Conservation (phyloP, 2,888 invertebrate species). For the Odontomyia ornata region DNA sequence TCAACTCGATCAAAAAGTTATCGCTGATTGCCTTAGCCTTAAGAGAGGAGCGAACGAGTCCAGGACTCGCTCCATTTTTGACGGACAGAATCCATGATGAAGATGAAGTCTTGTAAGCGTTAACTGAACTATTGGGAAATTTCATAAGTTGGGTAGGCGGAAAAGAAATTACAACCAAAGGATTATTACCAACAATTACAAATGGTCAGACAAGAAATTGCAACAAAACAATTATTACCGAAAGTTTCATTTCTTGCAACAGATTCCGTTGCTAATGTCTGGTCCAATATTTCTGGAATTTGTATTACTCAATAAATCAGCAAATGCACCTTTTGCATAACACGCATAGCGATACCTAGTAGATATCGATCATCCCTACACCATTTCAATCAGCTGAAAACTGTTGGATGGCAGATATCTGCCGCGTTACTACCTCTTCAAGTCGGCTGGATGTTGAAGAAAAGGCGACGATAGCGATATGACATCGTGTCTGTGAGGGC, state of each 20-base stretch:
- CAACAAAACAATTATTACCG: conserved; percentile 92
- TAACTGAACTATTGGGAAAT: conserved; percentile 97
- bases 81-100: conserved; percentile 99
- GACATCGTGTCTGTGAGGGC: no score
- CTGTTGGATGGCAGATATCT: no score
- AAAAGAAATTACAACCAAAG: conserved; percentile 92
- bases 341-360: no score
- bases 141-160: conserved; percentile 93
- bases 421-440: no score
- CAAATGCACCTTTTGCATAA: no score
- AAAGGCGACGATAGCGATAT: no score
- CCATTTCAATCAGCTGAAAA: no score
- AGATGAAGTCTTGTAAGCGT: conserved; percentile 96
- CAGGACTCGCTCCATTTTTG: conserved; percentile 97
- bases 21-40: conserved; percentile 99
- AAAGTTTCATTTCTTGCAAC: conserved; percentile 93
- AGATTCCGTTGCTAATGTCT: conserved; percentile 97
- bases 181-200: conserved; percentile 96
- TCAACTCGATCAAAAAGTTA: conserved; percentile 98
- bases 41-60: conserved; percentile 93
- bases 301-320: no score
- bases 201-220: conserved; percentile 96
- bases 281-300: conserved; percentile 99
- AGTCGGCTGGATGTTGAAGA: no score
- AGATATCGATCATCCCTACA: no score